Percentiles rank a stretch among this genome's conserved stretches.
Conservation (phyloP, 1,140 invertebrate genomes). For the Radopholus similis region DNA sequence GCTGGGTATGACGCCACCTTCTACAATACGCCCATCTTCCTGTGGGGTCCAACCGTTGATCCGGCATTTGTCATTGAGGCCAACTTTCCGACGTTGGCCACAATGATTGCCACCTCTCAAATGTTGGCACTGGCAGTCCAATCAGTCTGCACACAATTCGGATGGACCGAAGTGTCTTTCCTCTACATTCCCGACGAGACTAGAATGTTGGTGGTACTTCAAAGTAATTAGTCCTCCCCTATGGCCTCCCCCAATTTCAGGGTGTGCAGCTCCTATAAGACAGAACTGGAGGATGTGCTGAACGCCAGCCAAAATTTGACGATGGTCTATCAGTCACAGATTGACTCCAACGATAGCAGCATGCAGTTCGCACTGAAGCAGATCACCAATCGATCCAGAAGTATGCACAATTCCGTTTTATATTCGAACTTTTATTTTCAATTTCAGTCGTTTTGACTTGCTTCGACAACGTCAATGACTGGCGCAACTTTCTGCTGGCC, state of each 20-base stretch:
- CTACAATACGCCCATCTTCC: conserved; percentile 37
- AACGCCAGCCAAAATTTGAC: conserved; percentile 12
- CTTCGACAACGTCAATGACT: conserved; percentile 14
- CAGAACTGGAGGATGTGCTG: conserved; percentile 21
- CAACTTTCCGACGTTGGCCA: conserved; percentile 31
- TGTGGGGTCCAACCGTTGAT: conserved; percentile 41
- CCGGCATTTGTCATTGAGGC: conserved; percentile 9
- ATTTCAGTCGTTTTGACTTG: conserved; percentile 32
- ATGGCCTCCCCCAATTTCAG: conserved; percentile 14
- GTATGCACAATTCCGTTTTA: conserved; percentile 1
- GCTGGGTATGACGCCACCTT: conserved; percentile 26
- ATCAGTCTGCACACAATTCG: conserved; percentile 15
- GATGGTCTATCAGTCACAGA: conserved; percentile 7
- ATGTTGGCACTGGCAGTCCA: conserved; percentile 10
- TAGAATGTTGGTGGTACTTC: background rate
- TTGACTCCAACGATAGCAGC: background rate
- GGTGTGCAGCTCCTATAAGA: conserved; percentile 26
- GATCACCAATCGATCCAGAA: conserved; percentile 14
- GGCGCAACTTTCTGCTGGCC: conserved; percentile 24
- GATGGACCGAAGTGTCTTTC: conserved; percentile 30
- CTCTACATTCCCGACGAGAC: conserved; percentile 22
- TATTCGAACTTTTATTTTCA: background rate
- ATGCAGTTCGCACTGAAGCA: background rate
- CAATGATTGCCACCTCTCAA: conserved; percentile 16
- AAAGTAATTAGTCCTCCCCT: background rate